phyloP scores from a whole-genome alignment of 2,888 invertebrate species.

The Dicyrtomina minuta region DNA sequence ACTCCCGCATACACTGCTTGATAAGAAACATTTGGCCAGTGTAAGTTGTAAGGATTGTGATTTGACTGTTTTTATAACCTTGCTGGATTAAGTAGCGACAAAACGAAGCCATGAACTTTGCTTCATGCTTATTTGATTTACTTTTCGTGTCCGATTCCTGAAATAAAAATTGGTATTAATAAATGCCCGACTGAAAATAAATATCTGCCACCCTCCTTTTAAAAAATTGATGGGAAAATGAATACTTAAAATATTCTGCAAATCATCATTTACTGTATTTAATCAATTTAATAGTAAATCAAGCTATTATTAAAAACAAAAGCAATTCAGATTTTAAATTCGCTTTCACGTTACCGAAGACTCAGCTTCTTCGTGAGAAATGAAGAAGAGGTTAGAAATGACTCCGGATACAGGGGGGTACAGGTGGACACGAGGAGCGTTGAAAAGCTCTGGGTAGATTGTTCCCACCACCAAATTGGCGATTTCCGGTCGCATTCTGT shows the following conservation, averaged over 20 bases:
- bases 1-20: constrained; percentile 57
- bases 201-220: neutral
- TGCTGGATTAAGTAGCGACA: constrained; percentile 66
- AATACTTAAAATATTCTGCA: too few relatives aligned
- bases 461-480: constrained; percentile 63
- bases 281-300: too few relatives aligned
- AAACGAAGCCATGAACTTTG: constrained; percentile 64
- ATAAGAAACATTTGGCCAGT: constrained; percentile 68
- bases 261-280: too few relatives aligned
- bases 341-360: constrained; percentile 58
- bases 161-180: constrained; percentile 13
- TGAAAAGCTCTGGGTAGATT: constrained; percentile 67
- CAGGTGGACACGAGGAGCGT: constrained; percentile 63
- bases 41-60: constrained; percentile 74
- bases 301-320: too few relatives aligned
- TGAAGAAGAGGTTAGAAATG: constrained; percentile 67
- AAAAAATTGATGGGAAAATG: too few relatives aligned
- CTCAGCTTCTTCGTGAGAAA: constrained; percentile 65
- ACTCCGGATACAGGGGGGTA: constrained; percentile 66
- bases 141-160: constrained; percentile 62
- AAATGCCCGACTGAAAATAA: too few relatives aligned
- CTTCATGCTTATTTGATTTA: constrained; percentile 67
- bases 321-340: too few relatives aligned
- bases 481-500: constrained; percentile 73
- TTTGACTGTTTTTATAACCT: constrained; percentile 64